These are phyloP conservation scores for Lasioglossum oenotherae DNA, from an alignment of 2,888 invertebrate species.

Conservation along the genomic window DNA sequence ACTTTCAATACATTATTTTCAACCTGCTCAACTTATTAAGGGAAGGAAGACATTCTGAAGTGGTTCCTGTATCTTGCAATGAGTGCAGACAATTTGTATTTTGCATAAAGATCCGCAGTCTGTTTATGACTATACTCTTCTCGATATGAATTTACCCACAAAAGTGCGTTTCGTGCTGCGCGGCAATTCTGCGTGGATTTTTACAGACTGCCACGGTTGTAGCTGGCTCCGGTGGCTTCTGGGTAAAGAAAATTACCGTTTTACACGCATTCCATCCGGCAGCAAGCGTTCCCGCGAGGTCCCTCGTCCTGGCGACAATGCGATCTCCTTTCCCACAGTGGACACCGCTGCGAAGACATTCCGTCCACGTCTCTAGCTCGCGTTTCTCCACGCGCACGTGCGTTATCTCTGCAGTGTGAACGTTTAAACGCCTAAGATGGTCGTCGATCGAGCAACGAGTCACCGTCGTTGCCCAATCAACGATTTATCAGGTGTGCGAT, in stretches of 20 bases:
- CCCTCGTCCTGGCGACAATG: not conserved
- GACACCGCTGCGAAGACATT: conserved; percentile 13
- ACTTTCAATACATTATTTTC: too few species aligned
- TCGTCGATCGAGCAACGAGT: conserved; percentile 3
- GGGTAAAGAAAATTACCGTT: conserved; percentile 14
- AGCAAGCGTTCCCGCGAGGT: conserved; percentile 9
- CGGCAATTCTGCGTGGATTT: not conserved
- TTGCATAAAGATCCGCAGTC: too few species aligned
- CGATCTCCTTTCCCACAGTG: conserved; percentile 3
- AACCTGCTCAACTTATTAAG: too few species aligned
- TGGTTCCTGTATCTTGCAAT: too few species aligned
- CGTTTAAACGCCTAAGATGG: conserved; percentile 21
- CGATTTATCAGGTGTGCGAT: not conserved
- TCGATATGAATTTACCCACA: too few species aligned
- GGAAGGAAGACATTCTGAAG: too few species aligned
- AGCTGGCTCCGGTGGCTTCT: not conserved
- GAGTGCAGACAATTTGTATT: too few species aligned
- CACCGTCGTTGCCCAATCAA: not conserved
- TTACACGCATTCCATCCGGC: conserved; percentile 20
- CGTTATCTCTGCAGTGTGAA: conserved; percentile 24
- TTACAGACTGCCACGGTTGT: not conserved
- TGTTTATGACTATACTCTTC: too few species aligned
- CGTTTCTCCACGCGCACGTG: conserved; percentile 35
- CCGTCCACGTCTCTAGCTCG: conserved; percentile 29
- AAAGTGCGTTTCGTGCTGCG: not conserved